Base-by-base conservation (phyloP, 2,888 invertebrate genomes). In the Macaria notata region DNA sequence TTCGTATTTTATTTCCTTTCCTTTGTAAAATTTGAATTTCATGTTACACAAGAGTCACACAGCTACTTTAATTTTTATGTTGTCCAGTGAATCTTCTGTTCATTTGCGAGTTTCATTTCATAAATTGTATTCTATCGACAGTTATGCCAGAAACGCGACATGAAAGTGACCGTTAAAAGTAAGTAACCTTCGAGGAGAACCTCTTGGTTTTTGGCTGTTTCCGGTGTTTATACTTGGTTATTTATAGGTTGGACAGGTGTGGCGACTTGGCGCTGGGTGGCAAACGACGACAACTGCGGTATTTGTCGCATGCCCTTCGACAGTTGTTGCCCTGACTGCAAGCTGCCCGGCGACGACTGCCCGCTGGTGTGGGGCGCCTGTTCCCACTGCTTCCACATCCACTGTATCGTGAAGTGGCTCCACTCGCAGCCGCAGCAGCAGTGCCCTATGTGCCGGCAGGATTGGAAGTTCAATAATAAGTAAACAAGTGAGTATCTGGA, bases 261-360 rank as follows among this genome's bases (percentile, higher is more conserved):
- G 62, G 99, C 99, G 71, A 96, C 97, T 81, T 99, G 99, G 99
- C 95, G 97, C 80, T 99, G 99, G 99, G 95, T 98, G 68, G 99
- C 99, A 31, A 99, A 99, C 87, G 99, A 99, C 92, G 99, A 99
- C 84, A 99, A 98, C 82, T 98, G 98, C 81, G 99, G 99, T 59
- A 99, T 99, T 81, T 99, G 99, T 92, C 96, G 99, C 63, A 98
- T 99, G 97, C 96, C 99, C 49, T 99, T 99, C 91, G 99, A 99
- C 86, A 98, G 97, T 72, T 98, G 98, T 81, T 99, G 99, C 80
- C 98, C 98, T 2, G 99, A 99, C 86, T 99, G 99, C 90, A 98
- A 98, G 87, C 92, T 98, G 65, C 99, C 99, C 30, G 99, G 99
- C 50, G 99, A 99, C 92, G 98, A 99, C 88, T 99, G 99, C 80